Percentiles rank a stretch among this genome's conserved stretches.
phyloP scores from a whole-genome alignment of 2,888 invertebrate species.

The Eupithecia insigniata region DNA sequence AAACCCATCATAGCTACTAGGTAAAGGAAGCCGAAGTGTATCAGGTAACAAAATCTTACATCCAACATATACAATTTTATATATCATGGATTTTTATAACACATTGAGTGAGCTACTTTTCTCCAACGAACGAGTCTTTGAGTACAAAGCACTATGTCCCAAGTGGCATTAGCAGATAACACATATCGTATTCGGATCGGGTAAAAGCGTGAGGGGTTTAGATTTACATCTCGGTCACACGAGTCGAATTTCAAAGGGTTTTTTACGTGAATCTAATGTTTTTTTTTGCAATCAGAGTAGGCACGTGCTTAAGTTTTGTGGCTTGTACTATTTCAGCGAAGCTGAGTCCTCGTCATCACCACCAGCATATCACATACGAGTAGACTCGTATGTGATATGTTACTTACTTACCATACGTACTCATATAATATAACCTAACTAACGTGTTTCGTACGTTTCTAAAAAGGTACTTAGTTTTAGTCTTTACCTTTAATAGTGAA shows the following conservation, averaged over 20 bases:
- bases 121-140: slow-evolving; percentile 58
- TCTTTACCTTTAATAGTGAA: no score
- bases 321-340: not conserved
- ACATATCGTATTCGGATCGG: slow-evolving; percentile 79
- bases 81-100: not conserved
- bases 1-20: not conserved
- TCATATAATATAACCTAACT: no score
- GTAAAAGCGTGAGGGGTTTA: slow-evolving; percentile 81
- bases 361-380: no score
- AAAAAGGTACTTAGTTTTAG: no score
- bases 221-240: slow-evolving; percentile 73
- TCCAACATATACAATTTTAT: not conserved
- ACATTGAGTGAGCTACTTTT: not conserved
- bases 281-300: slow-evolving; percentile 10
- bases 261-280: slow-evolving; percentile 61
- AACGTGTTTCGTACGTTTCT: no score
- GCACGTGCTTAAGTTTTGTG: not conserved
- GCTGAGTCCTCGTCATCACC: no score
- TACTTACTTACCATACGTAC: no score
- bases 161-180: slow-evolving; percentile 80
- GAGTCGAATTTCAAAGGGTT: slow-evolving; percentile 80
- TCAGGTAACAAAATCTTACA: not conserved
- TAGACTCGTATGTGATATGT: no score
- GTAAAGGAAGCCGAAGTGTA: not conserved
- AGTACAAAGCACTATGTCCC: slow-evolving; percentile 81